phyloP scores from a whole-genome alignment of 2,113 vertebrate species.

The Caretta caretta region DNA sequence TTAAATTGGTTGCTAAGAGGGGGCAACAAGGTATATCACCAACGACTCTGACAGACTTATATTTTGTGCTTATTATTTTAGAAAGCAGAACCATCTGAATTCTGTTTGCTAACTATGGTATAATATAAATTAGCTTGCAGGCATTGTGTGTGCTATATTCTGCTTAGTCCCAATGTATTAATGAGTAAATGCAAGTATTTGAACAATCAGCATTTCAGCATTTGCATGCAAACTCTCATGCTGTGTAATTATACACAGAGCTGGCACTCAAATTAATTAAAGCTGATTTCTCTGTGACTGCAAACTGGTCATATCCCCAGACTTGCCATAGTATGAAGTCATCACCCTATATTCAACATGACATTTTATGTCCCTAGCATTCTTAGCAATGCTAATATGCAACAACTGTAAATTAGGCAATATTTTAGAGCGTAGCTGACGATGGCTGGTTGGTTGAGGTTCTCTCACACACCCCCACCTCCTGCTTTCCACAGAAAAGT shows the following conservation, averaged over 20 bases:
- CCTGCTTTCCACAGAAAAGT: conserved; percentile 71
- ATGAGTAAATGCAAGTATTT: conserved; percentile 82
- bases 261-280: conserved; percentile 94
- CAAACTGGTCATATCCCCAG: conserved; percentile 85
- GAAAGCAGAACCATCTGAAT: conserved; percentile 78
- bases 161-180: conserved; percentile 82
- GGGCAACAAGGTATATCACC: conserved; percentile 73
- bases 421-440: conserved; percentile 77
- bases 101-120: conserved; percentile 75
- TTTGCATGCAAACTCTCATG: conserved; percentile 86
- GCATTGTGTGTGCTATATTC: conserved; percentile 57
- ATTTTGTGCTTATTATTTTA: conserved; percentile 73
- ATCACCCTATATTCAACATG: conserved; percentile 86
- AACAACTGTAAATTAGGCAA: conserved; percentile 76
- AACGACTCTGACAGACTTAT: conserved; percentile 66
- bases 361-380: conserved; percentile 80
- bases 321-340: conserved; percentile 87
- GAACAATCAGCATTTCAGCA: conserved; percentile 87
- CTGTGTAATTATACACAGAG: conserved; percentile 89
- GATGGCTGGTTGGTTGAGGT: conserved; percentile 69
- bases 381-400: conserved; percentile 78
- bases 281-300: conserved; percentile 85
- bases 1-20: conserved; percentile 56
- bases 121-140: conserved; percentile 76
- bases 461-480: conserved; percentile 5